A percentile compares a stretch with the other conserved stretches of the same genome.
phyloP scores from a whole-genome alignment of 2,797 vertebrate genomes.

The Sebastes nivosus region DNA sequence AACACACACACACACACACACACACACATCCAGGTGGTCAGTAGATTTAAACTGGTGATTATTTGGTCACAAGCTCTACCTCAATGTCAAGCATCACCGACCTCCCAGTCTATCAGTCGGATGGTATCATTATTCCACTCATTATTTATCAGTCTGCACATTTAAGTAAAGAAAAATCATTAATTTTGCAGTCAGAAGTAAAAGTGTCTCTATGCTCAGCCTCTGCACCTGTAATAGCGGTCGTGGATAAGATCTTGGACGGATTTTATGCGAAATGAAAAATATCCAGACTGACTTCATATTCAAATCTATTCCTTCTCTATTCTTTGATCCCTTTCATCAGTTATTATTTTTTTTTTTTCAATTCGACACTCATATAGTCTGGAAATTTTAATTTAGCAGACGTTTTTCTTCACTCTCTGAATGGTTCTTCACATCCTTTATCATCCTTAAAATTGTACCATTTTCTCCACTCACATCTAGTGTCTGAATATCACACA shows the following conservation, averaged over 20 bases:
- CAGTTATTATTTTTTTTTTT: neutral
- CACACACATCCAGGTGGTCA: neutral
- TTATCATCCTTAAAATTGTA: neutral
- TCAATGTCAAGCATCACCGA: neutral
- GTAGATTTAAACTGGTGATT: neutral
- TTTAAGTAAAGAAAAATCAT: neutral
- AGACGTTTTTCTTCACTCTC: neutral
- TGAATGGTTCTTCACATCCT: neutral
- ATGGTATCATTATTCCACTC: neutral
- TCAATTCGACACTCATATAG: constrained; percentile 1
- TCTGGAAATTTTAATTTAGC: constrained; percentile 16
- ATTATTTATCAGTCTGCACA: neutral
- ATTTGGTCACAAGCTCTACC: neutral
- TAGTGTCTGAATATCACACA: neutral
- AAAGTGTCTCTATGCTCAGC: neutral
- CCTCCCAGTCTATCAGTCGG: neutral
- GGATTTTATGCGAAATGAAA: constrained; percentile 25
- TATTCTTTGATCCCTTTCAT: constrained; percentile 41
- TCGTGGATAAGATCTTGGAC: constrained; percentile 2
- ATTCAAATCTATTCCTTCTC: constrained; percentile 34
- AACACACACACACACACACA: neutral
- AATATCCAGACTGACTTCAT: constrained; percentile 41
- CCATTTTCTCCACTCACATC: neutral
- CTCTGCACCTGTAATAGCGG: neutral
- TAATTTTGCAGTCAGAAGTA: neutral